A percentile compares a stretch with the other conserved stretches of the same genome.
Conservation (phyloP, 1,140 invertebrate species). For the Ptiloglossa arizonensis region DNA sequence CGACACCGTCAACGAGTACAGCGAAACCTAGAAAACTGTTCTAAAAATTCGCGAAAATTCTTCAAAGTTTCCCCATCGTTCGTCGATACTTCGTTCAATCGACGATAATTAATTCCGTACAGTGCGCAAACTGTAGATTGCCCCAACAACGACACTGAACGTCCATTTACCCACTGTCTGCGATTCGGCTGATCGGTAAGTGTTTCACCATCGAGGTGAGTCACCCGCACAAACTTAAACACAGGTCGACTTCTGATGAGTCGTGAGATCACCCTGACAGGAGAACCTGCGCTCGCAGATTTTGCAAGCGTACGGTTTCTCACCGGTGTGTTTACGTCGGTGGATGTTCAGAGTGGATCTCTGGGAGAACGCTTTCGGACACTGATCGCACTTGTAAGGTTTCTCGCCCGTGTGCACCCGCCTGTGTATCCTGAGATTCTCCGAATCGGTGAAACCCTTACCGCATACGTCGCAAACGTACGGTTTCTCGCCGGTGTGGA, state of each 20-base stretch:
- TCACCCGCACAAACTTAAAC: conserved; percentile 64
- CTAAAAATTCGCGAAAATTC: neutral
- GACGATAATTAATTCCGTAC: neutral
- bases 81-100: neutral
- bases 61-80: neutral
- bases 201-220: conserved; percentile 29
- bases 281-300: conserved; percentile 81
- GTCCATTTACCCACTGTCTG: neutral
- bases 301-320: conserved; percentile 81
- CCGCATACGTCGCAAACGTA: conserved; percentile 85
- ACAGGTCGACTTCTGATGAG: conserved; percentile 80
- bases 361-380: conserved; percentile 81
- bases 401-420: conserved; percentile 82
- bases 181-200: neutral
- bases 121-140: too few relatives aligned
- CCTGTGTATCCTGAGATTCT: conserved; percentile 80
- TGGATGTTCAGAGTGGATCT: conserved; percentile 81
- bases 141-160: neutral
- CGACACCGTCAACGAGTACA: neutral
- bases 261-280: conserved; percentile 80
- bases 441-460: conserved; percentile 82
- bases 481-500: conserved; percentile 89
- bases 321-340: conserved; percentile 82
- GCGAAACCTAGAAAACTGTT: neutral
- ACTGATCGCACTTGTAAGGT: conserved; percentile 82